phyloP scores from a whole-genome alignment of 23 tunicate genomes.

The Ascidia mentula region DNA sequence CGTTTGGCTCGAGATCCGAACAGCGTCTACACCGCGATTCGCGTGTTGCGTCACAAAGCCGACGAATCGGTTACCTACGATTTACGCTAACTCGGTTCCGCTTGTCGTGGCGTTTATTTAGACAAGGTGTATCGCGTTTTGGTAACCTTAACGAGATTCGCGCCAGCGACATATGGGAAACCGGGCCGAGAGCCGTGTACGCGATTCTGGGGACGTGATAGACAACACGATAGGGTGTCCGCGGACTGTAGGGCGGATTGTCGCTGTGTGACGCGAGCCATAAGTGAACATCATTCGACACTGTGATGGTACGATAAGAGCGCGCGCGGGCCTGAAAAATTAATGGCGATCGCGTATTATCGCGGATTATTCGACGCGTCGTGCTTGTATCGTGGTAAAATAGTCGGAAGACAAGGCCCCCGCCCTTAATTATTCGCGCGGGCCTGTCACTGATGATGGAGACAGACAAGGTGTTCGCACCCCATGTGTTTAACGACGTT shows the following conservation, averaged over 20 bases:
- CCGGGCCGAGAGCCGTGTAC: background rate
- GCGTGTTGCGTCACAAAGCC: background rate
- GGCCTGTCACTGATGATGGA: background rate
- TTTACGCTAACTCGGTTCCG: conserved; percentile 2
- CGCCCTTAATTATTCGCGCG: background rate
- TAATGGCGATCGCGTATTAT: conserved; percentile 6
- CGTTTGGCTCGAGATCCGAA: background rate
- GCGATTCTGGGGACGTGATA: background rate
- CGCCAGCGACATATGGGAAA: conserved; percentile 4
- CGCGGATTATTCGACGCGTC: background rate
- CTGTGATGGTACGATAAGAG: background rate
- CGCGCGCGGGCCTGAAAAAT: background rate
- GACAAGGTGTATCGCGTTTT: background rate
- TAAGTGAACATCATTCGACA: conserved; percentile 10
- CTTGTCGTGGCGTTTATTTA: background rate
- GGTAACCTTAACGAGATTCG: background rate
- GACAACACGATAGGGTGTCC: background rate
- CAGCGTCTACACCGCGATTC: background rate
- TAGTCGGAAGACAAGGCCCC: background rate
- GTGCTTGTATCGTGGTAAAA: conserved; percentile 7
- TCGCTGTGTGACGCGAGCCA: background rate
- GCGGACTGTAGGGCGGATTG: background rate
- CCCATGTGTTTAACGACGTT: too few species aligned
- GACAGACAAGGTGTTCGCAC: background rate
- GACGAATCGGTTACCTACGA: background rate